A percentile compares a stretch with the other conserved stretches of the same genome.
phyloP scores from a whole-genome alignment of 1,140 invertebrate species.

The Camponotus floridanus region DNA sequence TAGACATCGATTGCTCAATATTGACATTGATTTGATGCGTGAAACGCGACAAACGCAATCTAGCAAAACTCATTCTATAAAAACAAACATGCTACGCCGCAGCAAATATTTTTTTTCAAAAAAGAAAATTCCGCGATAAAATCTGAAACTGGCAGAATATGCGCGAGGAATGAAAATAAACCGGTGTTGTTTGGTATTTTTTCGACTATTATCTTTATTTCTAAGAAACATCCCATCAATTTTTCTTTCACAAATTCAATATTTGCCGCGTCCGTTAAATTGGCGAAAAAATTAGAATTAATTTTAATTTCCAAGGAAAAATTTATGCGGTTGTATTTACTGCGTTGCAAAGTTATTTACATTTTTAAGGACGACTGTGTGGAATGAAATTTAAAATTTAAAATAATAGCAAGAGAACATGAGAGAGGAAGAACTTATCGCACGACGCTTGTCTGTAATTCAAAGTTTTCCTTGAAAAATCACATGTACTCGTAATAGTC shows the following conservation, averaged over 20 bases:
- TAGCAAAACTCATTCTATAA: neutral
- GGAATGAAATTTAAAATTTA: neutral
- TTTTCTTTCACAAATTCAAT: neutral
- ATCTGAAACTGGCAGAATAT: neutral
- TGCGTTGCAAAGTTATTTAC: neutral
- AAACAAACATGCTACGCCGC: neutral
- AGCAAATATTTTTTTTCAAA: neutral
- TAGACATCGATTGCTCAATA: conserved; percentile 36
- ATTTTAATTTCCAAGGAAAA: neutral
- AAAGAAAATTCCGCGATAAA: neutral
- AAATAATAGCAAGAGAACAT: neutral
- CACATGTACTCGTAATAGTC: neutral
- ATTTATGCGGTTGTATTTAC: neutral
- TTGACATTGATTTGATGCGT: conserved; percentile 48
- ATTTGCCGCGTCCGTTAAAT: neutral
- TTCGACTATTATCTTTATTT: neutral
- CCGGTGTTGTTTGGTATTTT: neutral
- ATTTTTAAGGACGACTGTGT: neutral
- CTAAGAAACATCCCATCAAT: neutral
- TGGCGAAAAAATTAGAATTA: neutral
- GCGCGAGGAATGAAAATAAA: neutral
- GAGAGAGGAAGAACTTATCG: too few relatives aligned
- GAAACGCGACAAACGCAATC: conserved; percentile 22
- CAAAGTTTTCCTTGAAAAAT: neutral
- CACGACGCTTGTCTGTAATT: neutral